These are phyloP conservation scores for Lasioglossum oenotherae DNA, from an alignment of 2,888 invertebrate species.

Conservation along the genomic window DNA sequence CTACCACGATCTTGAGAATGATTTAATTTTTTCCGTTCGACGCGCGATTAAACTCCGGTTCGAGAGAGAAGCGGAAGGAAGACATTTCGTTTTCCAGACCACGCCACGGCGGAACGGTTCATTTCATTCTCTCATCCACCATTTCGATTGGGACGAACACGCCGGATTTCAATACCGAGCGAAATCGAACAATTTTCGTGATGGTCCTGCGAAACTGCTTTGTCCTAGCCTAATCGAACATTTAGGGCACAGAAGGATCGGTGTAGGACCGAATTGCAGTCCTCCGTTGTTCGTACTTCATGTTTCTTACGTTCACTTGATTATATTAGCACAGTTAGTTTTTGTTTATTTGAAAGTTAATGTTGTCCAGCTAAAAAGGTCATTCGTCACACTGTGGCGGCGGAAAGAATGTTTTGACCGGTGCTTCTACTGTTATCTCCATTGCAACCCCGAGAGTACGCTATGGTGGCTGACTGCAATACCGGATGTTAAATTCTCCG, in stretches of 20 bases:
- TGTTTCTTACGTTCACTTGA: slow-evolving; percentile 23
- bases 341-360: too few relatives aligned
- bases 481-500: slow-evolving; percentile 47
- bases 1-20: neutral
- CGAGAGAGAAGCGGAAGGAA: neutral
- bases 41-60: slow-evolving; percentile 35
- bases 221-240: slow-evolving; percentile 46
- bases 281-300: neutral
- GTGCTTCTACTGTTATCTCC: slow-evolving; percentile 7
- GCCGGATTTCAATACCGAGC: slow-evolving; percentile 49
- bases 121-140: slow-evolving; percentile 43
- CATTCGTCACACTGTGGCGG: too few relatives aligned
- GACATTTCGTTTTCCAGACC: slow-evolving; percentile 40
- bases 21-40: slow-evolving; percentile 34
- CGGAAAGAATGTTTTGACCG: slow-evolving; percentile 26
- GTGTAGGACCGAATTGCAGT: slow-evolving; percentile 7
- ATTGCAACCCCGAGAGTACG: slow-evolving; percentile 3
- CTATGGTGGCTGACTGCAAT: slow-evolving; percentile 10
- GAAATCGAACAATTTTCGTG: slow-evolving; percentile 52
- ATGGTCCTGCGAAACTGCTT: slow-evolving; percentile 37
- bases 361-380: too few relatives aligned
- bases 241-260: slow-evolving; percentile 18
- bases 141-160: slow-evolving; percentile 39
- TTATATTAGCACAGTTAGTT: too few relatives aligned
- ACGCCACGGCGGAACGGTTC: slow-evolving; percentile 40